Base-by-base conservation (phyloP, 1,140 invertebrate species). In the Caenorhabditis brenneri region DNA sequence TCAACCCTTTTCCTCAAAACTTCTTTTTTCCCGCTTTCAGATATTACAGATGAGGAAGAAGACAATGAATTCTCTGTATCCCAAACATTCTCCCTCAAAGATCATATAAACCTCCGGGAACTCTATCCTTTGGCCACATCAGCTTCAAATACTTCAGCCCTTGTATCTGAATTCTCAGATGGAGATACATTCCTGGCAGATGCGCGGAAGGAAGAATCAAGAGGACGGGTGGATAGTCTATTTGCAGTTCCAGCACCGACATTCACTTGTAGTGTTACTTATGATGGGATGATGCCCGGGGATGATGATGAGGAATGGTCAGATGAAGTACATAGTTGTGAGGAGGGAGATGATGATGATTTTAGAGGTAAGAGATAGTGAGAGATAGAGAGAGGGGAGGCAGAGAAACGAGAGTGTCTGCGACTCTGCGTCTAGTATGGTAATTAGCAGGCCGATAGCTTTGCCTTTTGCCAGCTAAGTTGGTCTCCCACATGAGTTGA, bases 191-290 rank as follows among this genome's bases (percentile, higher is more conserved):
- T 53, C 12, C 16, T 80, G 12, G 51, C 33, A 2, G 79, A 80
- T 31, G n/a, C 51, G 2, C 6, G 51, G 27, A 79, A 51, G 19
- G 82, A 83, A 42, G 82, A 83, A 27, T 83, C 53, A n/a, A 65
- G 84, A 12, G 84, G 79, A 24, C 12, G 81, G 27, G 87, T 87
- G 46, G 65, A 83, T 36, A 46, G 80, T 31, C 87, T 91, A 24
- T 82, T 87, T 33, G 84, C 90, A 22, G 58, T 60, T 10, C 88
- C 88, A 12, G 83, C 88, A 4, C 88, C 88, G 12, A 88, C 88
- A 7, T 89, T 89, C 82, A 88, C 90, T 19, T 89, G 90, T 36
- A 91, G 90, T n/a, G 87, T 89, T 2, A 86, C 81, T 29, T 91
- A 88, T 78, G 88, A 89, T 83, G 90, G 90, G 10, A 85, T 86